Base-by-base conservation (phyloP, 2,888 invertebrate species). In the Nemurella pictetii region DNA sequence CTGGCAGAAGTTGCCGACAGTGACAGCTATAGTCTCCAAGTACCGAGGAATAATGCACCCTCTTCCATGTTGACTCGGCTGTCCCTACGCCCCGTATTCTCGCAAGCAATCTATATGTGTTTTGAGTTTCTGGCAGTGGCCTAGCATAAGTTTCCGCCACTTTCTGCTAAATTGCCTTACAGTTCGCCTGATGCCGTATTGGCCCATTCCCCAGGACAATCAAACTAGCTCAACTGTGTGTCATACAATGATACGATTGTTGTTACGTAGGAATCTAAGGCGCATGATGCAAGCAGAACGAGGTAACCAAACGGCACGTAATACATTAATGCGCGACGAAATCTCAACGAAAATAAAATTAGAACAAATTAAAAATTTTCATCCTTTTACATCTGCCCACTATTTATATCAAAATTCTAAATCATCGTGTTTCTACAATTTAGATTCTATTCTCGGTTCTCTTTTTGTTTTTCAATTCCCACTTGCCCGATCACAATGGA, bases 401-500 rank as follows among this genome's bases (percentile, higher is more conserved):
- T 82, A 85, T 75, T 26, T 85, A 29, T 85, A 72, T 28, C 35
- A 82, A 81, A 81, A 84, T 82, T 81, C 81, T 81, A 84, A 83
- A 84, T 84, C 74, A 84, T 78, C 75, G 27, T 84, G 78, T 84
- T 84, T 84, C 84, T 77, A 75, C 75, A 84, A 75, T 75, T 81
- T 85, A 85, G 35, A 81, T 82, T 85, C 29, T 85, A 75, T 81
- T 74, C 85, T 55, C 75, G 26, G 30, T 84, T 20, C 74, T 35
- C 84, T 75, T 85, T 89, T 89, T 89, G 88, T 89, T 88, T 89
- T 88, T 88, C 89, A 89, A 89, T 89, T 89, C 88, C 89, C 89
- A 88, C 89, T 89, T 89, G 89, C 87, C 87, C 87, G 87, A 87
- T 89, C 89, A 90, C 90, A 90, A 90, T 90, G 89, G 89, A 88